Evolutionary conservation across 2,797 vertebrate genomes (phyloP), one percentile per base, ranked within the genome.

Genomic region (Synaphobranchus kaupii): DNA sequence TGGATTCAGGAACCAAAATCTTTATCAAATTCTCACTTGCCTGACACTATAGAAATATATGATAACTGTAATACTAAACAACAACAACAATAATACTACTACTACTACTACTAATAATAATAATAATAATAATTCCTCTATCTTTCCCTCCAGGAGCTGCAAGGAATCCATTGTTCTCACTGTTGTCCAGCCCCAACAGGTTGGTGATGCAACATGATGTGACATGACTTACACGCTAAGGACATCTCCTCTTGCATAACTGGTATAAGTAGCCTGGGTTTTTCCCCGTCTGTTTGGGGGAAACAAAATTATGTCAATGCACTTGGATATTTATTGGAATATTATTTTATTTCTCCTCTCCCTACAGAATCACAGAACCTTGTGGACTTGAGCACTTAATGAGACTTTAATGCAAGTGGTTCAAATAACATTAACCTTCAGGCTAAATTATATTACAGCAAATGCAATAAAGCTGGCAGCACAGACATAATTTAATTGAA

Each of bases 111-210:
- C 44, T 76, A 15, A 22, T 44, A 78, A 78, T 78, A 44, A 78
- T 44, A 78, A 44, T 78, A 17, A 44, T 78, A 47, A 47, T 78
- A 78, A 78, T 47, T 3, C 86, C 50, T 84, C 83, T 76, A 44
- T 58, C 34, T 95, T 90, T 96, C 91, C 94, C 92, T 95, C 88
- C 91, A 99, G 98, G 96, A 97, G 93, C 91, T 97, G 98, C 94
- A 97, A 98, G 95, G 97, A 99, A 92, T 97, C 96, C 90, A 96
- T 99, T 93, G 93, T 98, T 95, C 97, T 99, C 95, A 98, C 97
- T 86, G 98, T 99, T 94, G 96, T 98, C 92, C 98, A 99, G 94
- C 96, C 97, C 90, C 97, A 99, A 94, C 98, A 99, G 97, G 98
- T 98, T 95, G 97, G 96, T 50, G 94, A 83, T 92, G 91, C 87